Base-by-base conservation (phyloP, 2,888 invertebrate genomes). In the Nebria salina region DNA sequence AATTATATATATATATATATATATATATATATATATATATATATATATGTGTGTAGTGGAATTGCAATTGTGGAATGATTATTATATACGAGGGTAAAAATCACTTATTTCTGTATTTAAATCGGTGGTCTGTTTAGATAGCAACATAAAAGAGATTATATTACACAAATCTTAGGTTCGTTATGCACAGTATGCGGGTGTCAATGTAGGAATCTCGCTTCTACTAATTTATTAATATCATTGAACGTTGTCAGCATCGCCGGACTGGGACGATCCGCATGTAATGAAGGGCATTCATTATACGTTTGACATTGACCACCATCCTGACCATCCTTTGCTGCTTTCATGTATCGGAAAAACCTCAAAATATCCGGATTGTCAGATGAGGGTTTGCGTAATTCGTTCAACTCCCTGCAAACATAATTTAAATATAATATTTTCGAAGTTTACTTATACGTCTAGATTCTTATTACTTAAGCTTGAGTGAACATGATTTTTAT, bases 341-440 rank as follows among this genome's bases (percentile, higher is more conserved):
- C 95, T 84, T 96, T 94, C 96, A 97, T 96, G 89, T 97, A 97
- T 81, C 94, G 93, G 91, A 96, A 97, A 90, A 97, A 97, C 77
- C 97, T 91, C 66, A 97, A 89, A 82, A 97, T 96, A 85, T 96
- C 96, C 0, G 95, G 94, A 88, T 96, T 96, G 87, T 96, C 96
- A 0, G 94, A 94, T 0, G 95, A 93, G 0, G 97, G 97, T 77
- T 96, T 94, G 3, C 95, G 92, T 73, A 97, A 90, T 87, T 97
- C 96, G 88, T 96, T 96, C 80, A 96, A 89, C 87, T 96, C 96
- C 86, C 96, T 95, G 90, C 43, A 90, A 90, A 68, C 0, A 68
- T 68, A 7, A 68, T 25, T 11, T 25, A 11, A 25, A 68, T 7
- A n/a, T 68, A 13, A 7, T 8, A 54, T 54, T 7, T 54, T 54